phyloP scores from a whole-genome alignment of 2,888 invertebrate species.

The Drosophila macrospina region DNA sequence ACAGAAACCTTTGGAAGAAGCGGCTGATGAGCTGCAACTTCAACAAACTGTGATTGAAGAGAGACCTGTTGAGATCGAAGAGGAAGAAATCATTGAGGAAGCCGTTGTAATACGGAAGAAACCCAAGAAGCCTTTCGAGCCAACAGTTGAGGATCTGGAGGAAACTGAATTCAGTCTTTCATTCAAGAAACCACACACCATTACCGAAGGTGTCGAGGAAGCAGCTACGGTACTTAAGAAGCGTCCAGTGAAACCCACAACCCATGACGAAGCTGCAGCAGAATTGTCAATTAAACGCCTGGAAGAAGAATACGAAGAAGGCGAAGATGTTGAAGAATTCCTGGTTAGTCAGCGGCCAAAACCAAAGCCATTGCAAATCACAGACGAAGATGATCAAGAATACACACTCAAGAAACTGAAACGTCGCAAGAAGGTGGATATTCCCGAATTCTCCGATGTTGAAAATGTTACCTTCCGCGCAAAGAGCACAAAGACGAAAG shows the following conservation, averaged over 20 bases:
- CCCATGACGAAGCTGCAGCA: slow-evolving; percentile 83
- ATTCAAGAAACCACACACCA: slow-evolving; percentile 84
- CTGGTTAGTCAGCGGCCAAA: slow-evolving; percentile 86
- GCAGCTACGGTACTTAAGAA: slow-evolving; percentile 84
- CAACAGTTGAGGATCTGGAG: slow-evolving; percentile 81
- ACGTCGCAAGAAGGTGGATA: slow-evolving; percentile 88
- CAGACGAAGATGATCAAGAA: slow-evolving; percentile 88
- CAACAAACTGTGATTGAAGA: slow-evolving; percentile 81
- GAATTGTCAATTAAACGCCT: slow-evolving; percentile 84
- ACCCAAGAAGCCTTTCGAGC: slow-evolving; percentile 75
- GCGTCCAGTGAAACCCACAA: slow-evolving; percentile 75
- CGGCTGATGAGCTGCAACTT: slow-evolving; percentile 83
- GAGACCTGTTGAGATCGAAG: slow-evolving; percentile 86
- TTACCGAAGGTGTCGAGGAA: slow-evolving; percentile 85
- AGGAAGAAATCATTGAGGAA: slow-evolving; percentile 86
- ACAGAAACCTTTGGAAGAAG: slow-evolving; percentile 77
- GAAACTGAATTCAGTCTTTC: slow-evolving; percentile 83
- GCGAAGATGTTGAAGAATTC: slow-evolving; percentile 87
- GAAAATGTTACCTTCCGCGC: slow-evolving; percentile 93
- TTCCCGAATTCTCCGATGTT: slow-evolving; percentile 90
- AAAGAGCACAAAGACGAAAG: slow-evolving; percentile 91
- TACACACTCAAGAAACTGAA: slow-evolving; percentile 91
- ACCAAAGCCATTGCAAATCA: slow-evolving; percentile 85
- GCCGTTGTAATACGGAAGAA: slow-evolving; percentile 80
- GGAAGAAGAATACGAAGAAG: slow-evolving; percentile 84